Evolutionary conservation across 2,888 invertebrate genomes (phyloP), one percentile per base, ranked within the genome.

Genomic region (Rhabditoides inermis): DNA sequence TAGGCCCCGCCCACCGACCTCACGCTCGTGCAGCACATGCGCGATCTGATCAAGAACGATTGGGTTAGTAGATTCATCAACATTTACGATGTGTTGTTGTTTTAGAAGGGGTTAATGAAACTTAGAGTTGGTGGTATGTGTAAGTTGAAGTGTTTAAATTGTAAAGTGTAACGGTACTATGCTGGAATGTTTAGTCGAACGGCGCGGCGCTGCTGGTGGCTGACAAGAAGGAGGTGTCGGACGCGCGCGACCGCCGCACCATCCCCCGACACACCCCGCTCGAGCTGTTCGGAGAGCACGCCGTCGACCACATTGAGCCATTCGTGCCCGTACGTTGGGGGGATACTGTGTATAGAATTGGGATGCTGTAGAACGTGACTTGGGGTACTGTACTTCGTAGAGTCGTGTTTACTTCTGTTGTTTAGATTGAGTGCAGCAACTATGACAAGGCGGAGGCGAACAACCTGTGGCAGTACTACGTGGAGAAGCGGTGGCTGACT

Each of bases 361-460:
- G 61, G 56, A 3, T 45, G 18, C 39, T 47, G 1, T 37, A 10
- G 39, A 23, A 5, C 1, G 22, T 22, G n/a, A 37, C 12, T 18
- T 40, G 7, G 12, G 27, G 27, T 30, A 7, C 46, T 44, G 36
- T 25, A 32, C 15, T 20, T 26, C 20, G 46, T 25, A 45, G n/a
- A 2, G 2, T 36, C 20, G 84, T 85, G 72, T 75, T 95, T 56
- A 91, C 95, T 78, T 95, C 95, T 0, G 94, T 94, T 79, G 82
- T 95, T 32, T 94, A 95, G 0, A 79, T 98, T 30, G 79, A 82
- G 69, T 86, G 90, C 1, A 80, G 82, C 4, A 83, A 84, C 58
- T 92, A 90, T 76, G 82, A 80, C 1, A 83, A 85, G 1, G 85
- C 86, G 65, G 95, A 98, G 79, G 84, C 87, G 59, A 76, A 84